Conservation (phyloP, 2,888 invertebrate genomes). For the Caenorhabditis sp. region DNA sequence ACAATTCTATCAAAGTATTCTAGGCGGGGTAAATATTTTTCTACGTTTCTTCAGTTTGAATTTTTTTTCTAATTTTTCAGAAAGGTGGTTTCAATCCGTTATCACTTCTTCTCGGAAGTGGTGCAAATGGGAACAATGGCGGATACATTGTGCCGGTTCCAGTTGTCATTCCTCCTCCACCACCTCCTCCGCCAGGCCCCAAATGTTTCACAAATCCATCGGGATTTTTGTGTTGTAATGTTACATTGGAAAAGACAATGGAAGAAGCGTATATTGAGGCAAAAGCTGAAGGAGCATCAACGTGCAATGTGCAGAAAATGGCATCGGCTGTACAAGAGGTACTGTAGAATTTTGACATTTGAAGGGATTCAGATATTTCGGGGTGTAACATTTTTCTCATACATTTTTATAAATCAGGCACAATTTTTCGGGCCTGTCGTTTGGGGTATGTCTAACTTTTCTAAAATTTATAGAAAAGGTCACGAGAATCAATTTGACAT, state of each 20-base stretch:
- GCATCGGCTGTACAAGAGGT: conserved; percentile 53
- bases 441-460: no score
- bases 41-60: no score
- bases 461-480: no score
- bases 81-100: conserved; percentile 48
- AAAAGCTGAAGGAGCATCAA: conserved; percentile 48
- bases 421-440: no score
- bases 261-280: conserved; percentile 47
- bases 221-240: conserved; percentile 59
- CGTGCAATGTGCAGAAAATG: conserved; percentile 60
- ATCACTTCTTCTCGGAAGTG: conserved; percentile 45
- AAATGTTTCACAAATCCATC: conserved; percentile 58
- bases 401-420: no score
- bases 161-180: conserved; percentile 59
- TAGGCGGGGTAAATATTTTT: conserved; percentile 22
- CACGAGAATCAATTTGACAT: no score
- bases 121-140: conserved; percentile 23
- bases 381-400: no score
- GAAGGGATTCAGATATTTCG: no score
- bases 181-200: conserved; percentile 59
- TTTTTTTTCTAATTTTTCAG: no score
- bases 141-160: conserved; percentile 58
- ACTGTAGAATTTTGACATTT: not conserved
- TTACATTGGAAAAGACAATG: conserved; percentile 54
- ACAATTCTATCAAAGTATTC: conserved; percentile 52